Evolutionary conservation across 2,113 vertebrate genomes (phyloP).

Genomic region (Chitala chitala): DNA sequence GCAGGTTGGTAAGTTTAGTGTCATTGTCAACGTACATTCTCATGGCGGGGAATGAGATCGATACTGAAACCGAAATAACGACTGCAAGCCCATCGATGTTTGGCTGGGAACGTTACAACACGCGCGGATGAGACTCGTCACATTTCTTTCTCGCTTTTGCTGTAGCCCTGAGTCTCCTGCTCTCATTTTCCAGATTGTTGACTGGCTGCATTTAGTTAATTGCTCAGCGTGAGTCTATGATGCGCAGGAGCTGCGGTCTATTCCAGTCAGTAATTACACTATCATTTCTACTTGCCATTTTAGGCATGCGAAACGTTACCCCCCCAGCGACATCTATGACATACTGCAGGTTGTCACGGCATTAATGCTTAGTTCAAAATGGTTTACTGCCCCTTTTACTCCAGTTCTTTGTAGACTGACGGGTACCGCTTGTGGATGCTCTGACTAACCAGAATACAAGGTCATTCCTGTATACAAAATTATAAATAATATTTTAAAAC

Average conservation of each 20-base stretch:
- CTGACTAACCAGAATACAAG: background rate
- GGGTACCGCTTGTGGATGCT: background rate
- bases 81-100: no score
- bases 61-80: no score
- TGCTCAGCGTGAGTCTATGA: background rate
- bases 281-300: slow-evolving; percentile 8
- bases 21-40: no score
- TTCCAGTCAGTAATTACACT: slow-evolving; percentile 7
- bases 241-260: slow-evolving; percentile 1
- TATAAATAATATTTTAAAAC: background rate
- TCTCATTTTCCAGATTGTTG: slow-evolving; percentile 1
- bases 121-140: background rate
- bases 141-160: background rate
- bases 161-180: background rate
- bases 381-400: background rate
- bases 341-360: no score
- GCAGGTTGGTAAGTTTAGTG: no score
- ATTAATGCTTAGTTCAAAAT: background rate
- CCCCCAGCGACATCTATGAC: background rate
- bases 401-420: background rate
- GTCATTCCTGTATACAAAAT: background rate
- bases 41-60: no score
- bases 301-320: background rate
- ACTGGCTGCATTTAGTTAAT: slow-evolving; percentile 15
- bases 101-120: background rate